Conservation (phyloP, 2,113 vertebrate genomes). For the Oxyura jamaicensis region DNA sequence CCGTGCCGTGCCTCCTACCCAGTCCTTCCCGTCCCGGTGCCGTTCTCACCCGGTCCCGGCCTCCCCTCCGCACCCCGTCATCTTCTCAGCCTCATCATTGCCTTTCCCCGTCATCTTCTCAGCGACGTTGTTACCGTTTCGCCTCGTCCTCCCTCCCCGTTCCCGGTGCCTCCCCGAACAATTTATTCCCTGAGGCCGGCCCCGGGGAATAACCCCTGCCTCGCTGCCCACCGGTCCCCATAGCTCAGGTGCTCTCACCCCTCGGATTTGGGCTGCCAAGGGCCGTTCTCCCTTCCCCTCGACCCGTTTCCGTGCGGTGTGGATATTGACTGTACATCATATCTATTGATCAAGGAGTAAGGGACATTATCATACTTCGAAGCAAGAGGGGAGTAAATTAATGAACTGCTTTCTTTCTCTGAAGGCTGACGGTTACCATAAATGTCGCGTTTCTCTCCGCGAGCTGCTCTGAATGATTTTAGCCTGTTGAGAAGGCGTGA, state of each 20-base stretch:
- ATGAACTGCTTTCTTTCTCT: constrained; percentile 83
- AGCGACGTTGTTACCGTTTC: too few species aligned
- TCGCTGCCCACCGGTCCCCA: neutral
- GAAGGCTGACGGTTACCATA: constrained; percentile 83
- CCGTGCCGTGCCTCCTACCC: too few species aligned
- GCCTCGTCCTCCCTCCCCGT: neutral
- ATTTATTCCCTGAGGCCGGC: too few species aligned
- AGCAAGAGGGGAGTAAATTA: constrained; percentile 82
- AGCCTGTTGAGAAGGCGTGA: constrained; percentile 93
- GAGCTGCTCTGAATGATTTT: constrained; percentile 85
- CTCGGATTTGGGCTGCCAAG: neutral
- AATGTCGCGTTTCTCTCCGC: constrained; percentile 81
- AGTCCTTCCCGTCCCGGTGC: too few species aligned
- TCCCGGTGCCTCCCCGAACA: neutral
- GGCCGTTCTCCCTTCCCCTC: neutral
- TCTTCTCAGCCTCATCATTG: too few species aligned
- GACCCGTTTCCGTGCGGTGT: constrained; percentile 18
- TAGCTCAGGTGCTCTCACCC: neutral
- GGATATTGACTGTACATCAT: constrained; percentile 81
- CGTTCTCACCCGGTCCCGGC: too few species aligned
- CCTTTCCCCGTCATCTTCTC: too few species aligned
- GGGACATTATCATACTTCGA: constrained; percentile 72
- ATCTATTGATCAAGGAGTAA: constrained; percentile 80
- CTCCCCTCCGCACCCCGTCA: too few species aligned
- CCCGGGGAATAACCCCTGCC: neutral